phyloP scores from a whole-genome alignment of 2,113 vertebrate genomes.

The Scatophagus argus region DNA sequence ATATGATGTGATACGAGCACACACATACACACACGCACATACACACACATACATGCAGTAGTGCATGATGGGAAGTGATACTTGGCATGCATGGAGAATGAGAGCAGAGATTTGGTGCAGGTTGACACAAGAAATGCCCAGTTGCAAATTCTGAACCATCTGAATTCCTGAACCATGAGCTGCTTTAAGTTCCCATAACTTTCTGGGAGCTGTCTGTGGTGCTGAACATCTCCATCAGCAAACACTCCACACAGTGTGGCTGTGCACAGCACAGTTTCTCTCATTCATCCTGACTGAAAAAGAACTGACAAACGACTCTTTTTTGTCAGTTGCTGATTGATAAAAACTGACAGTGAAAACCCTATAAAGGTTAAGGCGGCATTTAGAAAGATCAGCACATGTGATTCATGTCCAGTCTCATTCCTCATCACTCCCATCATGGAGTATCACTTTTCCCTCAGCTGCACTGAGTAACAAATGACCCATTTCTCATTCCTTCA shows the following conservation, averaged over 20 bases:
- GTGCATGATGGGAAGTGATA: slow-evolving; percentile 76
- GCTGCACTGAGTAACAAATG: slow-evolving; percentile 44
- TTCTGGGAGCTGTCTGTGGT: slow-evolving; percentile 34
- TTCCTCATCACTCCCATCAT: slow-evolving; percentile 58
- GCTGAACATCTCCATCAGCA: slow-evolving; percentile 33
- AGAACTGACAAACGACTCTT: slow-evolving; percentile 23
- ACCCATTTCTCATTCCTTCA: slow-evolving; percentile 46
- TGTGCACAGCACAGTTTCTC: not conserved
- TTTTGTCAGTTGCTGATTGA: slow-evolving; percentile 54
- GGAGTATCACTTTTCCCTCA: slow-evolving; percentile 60
- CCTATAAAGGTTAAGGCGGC: slow-evolving; percentile 63
- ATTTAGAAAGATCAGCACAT: slow-evolving; percentile 69
- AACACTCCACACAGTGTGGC: not conserved
- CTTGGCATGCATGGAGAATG: slow-evolving; percentile 71
- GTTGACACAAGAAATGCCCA: slow-evolving; percentile 15
- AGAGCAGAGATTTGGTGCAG: slow-evolving; percentile 38
- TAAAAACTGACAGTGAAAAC: slow-evolving; percentile 58
- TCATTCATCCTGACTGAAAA: slow-evolving; percentile 17
- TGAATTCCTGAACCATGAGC: not conserved
- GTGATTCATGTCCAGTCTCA: slow-evolving; percentile 64
- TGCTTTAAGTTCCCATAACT: not conserved
- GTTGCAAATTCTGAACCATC: slow-evolving; percentile 32
- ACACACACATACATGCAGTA: slow-evolving; percentile 47
- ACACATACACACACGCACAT: slow-evolving; percentile 45
- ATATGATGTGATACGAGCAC: slow-evolving; percentile 75